Evolutionary conservation across 2,888 invertebrate species (phyloP), one percentile per base, ranked within the genome.

Genomic region (Itoplectis maculator): DNA sequence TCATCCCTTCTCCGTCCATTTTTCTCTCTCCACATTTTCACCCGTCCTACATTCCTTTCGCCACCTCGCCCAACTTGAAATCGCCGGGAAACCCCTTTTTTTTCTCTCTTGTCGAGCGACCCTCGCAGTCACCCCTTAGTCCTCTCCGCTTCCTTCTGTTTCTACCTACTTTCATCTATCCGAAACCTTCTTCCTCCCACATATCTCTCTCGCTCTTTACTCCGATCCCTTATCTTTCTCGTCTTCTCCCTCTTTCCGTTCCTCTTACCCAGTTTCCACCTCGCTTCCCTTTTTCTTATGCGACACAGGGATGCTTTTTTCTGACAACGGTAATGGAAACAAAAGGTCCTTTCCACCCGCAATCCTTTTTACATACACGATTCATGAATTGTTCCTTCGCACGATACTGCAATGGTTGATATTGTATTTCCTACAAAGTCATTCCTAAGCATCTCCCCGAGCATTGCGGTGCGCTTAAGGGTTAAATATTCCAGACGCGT

Each of bases 321-420:
- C 51, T 35, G 11, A 15, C 37, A 18, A 69, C n/a, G 37, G 23
- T 51, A 69, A 69, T 69, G 51, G 51, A 69, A 69, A 37, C 15
- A 69, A 69, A 69, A 69, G 68, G 18, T 69, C 51, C 13, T 51
- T 18, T n/a, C 51, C 13, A 11, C 1, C 68, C 23, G 11, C 37
- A 37, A 37, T 51, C 18, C 13, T 15, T 40, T 51, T 37, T 37
- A 20, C 15, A 51, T 69, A 69, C 68, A 40, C 13, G 18, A 69
- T 69, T 69, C 68, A 69, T 40, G 68, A 69, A 40, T 51, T 37
- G 13, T 45, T 51, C 49, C 13, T 35, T n/a, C 29, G 13, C 5
- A n/a, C 68, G 1, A 18, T 5, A 35, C 35, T 6, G 18, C 18
- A 23, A 40, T 37, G 35, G 11, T n/a, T 59, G 59, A n/a, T 59